These are phyloP conservation scores for Asarcornis scutulata DNA, from an alignment of 2,113 vertebrate species.

Conservation along the genomic window DNA sequence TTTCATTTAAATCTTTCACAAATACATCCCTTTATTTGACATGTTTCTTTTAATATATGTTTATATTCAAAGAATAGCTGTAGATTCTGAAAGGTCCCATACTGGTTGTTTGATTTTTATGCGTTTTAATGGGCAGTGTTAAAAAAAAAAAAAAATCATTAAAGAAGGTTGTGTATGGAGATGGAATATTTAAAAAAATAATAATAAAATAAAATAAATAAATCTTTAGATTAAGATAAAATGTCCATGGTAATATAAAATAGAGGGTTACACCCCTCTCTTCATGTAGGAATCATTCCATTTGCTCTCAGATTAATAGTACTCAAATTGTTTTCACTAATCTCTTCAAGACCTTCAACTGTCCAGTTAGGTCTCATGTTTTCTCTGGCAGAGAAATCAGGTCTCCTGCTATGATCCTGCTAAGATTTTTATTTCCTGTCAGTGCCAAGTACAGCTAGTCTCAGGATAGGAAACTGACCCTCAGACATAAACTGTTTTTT, in stretches of 20 bases:
- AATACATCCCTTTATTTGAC: not conserved
- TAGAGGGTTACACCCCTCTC: not conserved
- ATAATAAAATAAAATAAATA: too few species aligned
- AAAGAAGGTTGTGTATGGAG: not conserved
- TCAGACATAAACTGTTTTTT: not conserved
- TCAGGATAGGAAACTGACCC: not conserved
- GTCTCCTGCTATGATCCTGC: not conserved
- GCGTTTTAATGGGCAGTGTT: not conserved
- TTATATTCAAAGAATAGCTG: not conserved
- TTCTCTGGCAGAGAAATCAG: not conserved
- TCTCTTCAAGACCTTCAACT: not conserved
- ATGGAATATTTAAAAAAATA: not conserved
- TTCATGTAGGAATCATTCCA: not conserved
- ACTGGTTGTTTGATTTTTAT: not conserved
- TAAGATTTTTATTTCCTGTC: not conserved
- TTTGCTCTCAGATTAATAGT: not conserved
- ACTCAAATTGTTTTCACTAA: not conserved
- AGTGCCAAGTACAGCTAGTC: not conserved
- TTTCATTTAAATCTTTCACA: not conserved
- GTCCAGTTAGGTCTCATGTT: not conserved
- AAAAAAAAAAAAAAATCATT: not conserved
- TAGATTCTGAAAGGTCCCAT: not conserved
- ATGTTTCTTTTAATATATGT: not conserved
- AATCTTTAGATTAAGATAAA: not conserved
- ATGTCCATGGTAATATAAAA: not conserved